These are phyloP conservation scores for Nycteola revayana DNA, from an alignment of 2,888 invertebrate genomes.

Conservation along the genomic window DNA sequence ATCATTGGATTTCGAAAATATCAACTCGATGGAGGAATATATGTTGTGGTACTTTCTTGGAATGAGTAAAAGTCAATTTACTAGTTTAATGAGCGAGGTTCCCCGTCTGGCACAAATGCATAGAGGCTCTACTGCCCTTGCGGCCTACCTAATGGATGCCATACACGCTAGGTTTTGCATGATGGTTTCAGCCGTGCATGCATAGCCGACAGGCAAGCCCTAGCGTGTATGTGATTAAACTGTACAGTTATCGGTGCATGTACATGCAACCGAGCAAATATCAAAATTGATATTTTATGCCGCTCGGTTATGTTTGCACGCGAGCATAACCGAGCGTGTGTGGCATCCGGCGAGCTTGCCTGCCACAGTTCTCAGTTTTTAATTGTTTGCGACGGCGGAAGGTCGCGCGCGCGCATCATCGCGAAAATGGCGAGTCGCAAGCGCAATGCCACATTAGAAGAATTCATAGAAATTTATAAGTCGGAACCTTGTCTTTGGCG, in stretches of 20 bases:
- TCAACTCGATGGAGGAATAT: no score
- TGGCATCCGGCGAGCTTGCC: slow-evolving; percentile 13
- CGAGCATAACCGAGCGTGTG: slow-evolving; percentile 14
- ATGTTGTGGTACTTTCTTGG: no score
- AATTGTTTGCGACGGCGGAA: slow-evolving; percentile 18
- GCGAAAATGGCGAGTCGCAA: slow-evolving; percentile 8
- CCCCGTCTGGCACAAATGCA: no score
- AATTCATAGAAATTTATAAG: slow-evolving; percentile 21
- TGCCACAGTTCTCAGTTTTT: slow-evolving; percentile 24
- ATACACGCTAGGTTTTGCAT: slow-evolving; percentile 3
- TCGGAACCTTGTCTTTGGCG: slow-evolving; percentile 19
- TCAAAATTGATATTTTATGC: neutral
- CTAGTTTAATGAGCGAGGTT: no score
- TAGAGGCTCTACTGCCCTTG: no score
- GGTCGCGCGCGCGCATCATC: slow-evolving; percentile 12
- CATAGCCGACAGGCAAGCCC: slow-evolving; percentile 1
- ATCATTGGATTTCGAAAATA: no score
- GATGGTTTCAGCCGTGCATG: slow-evolving; percentile 3
- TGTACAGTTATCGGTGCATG: neutral
- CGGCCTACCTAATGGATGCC: no score
- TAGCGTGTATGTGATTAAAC: neutral
- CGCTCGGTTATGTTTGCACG: no score
- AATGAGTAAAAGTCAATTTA: no score
- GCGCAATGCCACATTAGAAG: slow-evolving; percentile 8
- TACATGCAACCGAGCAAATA: no score